Conservation (phyloP, 2,113 vertebrate genomes). For the Emydura subglobosa region DNA sequence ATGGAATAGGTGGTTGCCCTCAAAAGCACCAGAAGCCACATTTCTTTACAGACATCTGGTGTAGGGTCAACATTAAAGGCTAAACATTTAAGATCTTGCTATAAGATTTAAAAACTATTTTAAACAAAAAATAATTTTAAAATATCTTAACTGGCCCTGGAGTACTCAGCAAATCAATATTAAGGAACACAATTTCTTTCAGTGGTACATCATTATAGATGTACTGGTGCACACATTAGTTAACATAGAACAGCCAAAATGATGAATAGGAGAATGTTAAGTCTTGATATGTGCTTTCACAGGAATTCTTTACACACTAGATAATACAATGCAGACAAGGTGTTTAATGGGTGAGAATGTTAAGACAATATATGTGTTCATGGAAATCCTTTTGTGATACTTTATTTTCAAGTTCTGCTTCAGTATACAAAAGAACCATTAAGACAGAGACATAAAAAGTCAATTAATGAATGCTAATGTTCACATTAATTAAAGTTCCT, state of each 20-base stretch:
- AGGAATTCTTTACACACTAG: neutral
- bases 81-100: neutral
- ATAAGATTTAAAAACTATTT: neutral
- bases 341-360: slow-evolving; percentile 43
- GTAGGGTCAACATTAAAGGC: neutral
- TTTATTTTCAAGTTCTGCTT: slow-evolving; percentile 69
- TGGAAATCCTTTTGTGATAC: slow-evolving; percentile 48
- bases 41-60: neutral
- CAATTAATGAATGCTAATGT: slow-evolving; percentile 66
- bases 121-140: neutral
- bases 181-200: neutral
- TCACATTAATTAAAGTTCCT: slow-evolving; percentile 72
- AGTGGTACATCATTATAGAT: neutral
- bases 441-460: slow-evolving; percentile 47
- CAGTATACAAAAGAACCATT: slow-evolving; percentile 62
- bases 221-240: neutral
- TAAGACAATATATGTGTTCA: slow-evolving; percentile 24
- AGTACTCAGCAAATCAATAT: neutral
- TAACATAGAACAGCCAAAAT: neutral
- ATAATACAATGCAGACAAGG: neutral
- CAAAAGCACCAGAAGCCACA: neutral
- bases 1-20: neutral
- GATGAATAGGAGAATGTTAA: neutral
- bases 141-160: neutral
- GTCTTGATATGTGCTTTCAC: neutral